These are phyloP conservation scores for Nomada flava DNA, from an alignment of 2,888 invertebrate species.

Conservation along the genomic window DNA sequence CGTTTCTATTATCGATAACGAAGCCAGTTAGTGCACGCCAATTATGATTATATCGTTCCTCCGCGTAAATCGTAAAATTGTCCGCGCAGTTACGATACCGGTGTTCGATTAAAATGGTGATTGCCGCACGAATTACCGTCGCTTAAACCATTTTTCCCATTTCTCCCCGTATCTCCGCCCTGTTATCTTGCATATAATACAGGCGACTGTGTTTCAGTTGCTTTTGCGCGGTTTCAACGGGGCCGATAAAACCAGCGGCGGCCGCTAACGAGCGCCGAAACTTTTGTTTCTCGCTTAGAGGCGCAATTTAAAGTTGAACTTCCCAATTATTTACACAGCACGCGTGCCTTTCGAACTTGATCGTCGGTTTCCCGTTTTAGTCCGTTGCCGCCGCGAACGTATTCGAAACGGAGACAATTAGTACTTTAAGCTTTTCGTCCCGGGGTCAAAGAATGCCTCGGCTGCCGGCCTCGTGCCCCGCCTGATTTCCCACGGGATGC, in stretches of 20 bases:
- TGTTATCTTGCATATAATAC: constrained; percentile 38
- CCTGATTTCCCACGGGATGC: constrained; percentile 82
- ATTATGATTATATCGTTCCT: constrained; percentile 68
- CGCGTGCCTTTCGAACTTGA: constrained; percentile 11
- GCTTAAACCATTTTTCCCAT: constrained; percentile 23
- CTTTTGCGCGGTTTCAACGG: constrained; percentile 24
- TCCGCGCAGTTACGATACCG: constrained; percentile 13
- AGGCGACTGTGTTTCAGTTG: background rate
- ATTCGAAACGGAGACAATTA: constrained; percentile 77
- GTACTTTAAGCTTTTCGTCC: constrained; percentile 78
- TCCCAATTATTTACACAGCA: constrained; percentile 47
- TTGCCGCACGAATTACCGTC: constrained; percentile 31
- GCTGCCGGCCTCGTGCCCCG: constrained; percentile 68
- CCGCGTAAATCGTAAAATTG: constrained; percentile 36
- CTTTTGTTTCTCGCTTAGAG: constrained; percentile 42
- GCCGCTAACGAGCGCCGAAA: constrained; percentile 48
- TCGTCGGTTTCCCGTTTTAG: background rate
- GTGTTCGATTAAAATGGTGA: constrained; percentile 47
- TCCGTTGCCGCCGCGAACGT: background rate
- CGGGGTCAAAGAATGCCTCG: constrained; percentile 76
- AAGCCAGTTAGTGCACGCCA: constrained; percentile 64
- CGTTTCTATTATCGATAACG: constrained; percentile 54
- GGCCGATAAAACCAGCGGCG: constrained; percentile 42
- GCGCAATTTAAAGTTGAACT: constrained; percentile 44
- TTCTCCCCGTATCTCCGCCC: background rate